phyloP scores from a whole-genome alignment of 2,113 vertebrate species.

The Calyptomena viridis region DNA sequence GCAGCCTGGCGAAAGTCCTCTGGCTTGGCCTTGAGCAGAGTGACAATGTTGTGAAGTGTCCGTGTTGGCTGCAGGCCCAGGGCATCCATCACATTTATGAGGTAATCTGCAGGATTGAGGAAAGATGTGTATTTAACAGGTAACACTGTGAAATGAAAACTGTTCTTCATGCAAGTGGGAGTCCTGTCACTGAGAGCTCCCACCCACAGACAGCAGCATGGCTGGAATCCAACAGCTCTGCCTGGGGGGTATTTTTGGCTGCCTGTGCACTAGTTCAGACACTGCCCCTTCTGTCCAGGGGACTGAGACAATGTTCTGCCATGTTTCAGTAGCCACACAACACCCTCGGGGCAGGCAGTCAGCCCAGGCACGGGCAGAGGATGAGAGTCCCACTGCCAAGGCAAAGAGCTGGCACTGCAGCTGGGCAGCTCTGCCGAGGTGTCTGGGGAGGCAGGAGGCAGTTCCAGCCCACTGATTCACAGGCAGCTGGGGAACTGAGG shows the following conservation, averaged over 20 bases:
- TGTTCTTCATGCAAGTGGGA: neutral
- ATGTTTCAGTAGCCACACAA: neutral
- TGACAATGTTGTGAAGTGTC: slow-evolving; percentile 79
- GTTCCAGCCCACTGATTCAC: neutral
- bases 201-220: neutral
- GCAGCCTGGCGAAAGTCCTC: slow-evolving; percentile 86
- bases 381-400: too few species aligned
- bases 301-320: neutral
- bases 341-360: neutral
- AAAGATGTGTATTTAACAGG: neutral
- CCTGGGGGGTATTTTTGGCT: neutral
- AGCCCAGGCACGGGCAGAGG: neutral
- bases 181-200: neutral
- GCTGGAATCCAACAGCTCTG: neutral
- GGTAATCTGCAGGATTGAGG: slow-evolving; percentile 80
- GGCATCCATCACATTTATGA: slow-evolving; percentile 97
- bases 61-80: slow-evolving; percentile 91
- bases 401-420: neutral
- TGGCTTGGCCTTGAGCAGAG: slow-evolving; percentile 85
- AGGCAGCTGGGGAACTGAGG: neutral
- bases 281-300: neutral
- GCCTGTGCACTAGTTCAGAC: neutral
- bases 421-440: neutral
- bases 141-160: neutral
- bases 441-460: neutral